Evolutionary conservation across 2,888 invertebrate genomes (phyloP), one percentile per base, ranked within the genome.

Genomic region (Yponomeuta plumbellus): DNA sequence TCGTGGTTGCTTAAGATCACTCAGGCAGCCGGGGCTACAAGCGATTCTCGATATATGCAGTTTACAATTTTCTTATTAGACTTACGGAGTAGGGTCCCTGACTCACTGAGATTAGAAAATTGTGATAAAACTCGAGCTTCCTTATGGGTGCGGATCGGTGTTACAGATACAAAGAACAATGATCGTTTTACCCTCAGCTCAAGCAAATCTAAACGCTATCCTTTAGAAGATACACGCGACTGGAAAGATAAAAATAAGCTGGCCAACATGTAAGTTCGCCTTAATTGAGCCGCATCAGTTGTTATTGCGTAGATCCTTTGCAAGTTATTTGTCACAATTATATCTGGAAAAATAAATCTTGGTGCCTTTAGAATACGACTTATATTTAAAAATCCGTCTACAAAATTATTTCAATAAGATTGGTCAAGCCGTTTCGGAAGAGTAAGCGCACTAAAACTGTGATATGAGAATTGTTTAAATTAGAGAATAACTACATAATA

Each of bases 101-200:
- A 84, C 77, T 83, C 82, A 83, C 69, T 70, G n/a, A 84, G 87
- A 86, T 87, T 81, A 85, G 87, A 87, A 86, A 86, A 84, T 84
- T 79, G 68, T 80, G 86, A 87, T 86, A 85, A 65, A 52, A 81
- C 77, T 74, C 71, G 70, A 67, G 76, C 80, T 84, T 84, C 85
- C 83, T 85, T 84, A 86, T 85, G 85, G 83, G 86, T 75, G 82
- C 78, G 84, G 79, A 82, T 81, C 73, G 76, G 78, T 77, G 80
- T 76, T 79, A 78, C 76, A 79, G 84, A 84, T 84, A 77, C 72
- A 17, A 22, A 13, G 22, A 21, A 11, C 44, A 11, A 63, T 21
- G 10, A 52, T 61, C 23, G 34, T 13, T n/a, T n/a, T 34, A 34
- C 61, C n/a, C n/a, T n/a, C 23, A 26, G 5, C 13, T 11, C 61